Percentiles rank a stretch among this genome's conserved stretches.
Conservation (phyloP, 2,797 vertebrate genomes). For the Coccyzus lansbergi region DNA sequence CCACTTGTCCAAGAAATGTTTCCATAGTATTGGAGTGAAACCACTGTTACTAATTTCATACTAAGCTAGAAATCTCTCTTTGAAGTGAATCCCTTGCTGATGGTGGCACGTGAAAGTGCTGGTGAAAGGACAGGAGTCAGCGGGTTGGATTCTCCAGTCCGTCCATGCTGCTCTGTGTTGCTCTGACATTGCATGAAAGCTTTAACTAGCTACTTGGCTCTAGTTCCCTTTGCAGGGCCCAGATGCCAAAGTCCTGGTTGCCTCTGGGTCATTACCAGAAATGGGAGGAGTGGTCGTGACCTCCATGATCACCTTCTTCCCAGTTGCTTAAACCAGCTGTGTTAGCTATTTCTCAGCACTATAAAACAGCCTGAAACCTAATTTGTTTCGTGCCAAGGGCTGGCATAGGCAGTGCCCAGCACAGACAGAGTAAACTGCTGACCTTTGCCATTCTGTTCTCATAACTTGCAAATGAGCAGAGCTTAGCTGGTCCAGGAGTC, state of each 20-base stretch:
- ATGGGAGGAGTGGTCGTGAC: background rate
- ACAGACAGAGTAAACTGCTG: slow-evolving; percentile 13
- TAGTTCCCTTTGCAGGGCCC: background rate
- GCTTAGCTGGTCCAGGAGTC: slow-evolving; percentile 25
- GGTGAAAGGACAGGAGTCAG: background rate
- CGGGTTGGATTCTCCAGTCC: background rate
- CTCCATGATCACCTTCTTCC: background rate
- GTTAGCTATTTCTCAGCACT: background rate
- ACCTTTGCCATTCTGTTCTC: slow-evolving; percentile 59
- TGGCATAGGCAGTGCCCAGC: background rate
- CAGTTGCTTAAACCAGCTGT: background rate
- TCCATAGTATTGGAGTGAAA: background rate
- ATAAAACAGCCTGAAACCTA: background rate
- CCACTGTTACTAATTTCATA: background rate
- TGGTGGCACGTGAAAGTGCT: background rate
- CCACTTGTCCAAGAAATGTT: background rate
- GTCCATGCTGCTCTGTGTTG: background rate
- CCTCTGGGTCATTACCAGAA: background rate
- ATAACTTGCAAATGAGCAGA: slow-evolving; percentile 14
- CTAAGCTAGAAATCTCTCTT: background rate
- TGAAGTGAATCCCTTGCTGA: background rate
- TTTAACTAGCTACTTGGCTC: background rate
- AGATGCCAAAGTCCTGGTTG: background rate
- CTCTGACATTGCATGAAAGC: background rate
- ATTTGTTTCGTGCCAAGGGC: slow-evolving; percentile 1